Evolutionary conservation across 2,888 invertebrate species (phyloP), one percentile per base, ranked within the genome.

Genomic region (Thereva nobilitata): DNA sequence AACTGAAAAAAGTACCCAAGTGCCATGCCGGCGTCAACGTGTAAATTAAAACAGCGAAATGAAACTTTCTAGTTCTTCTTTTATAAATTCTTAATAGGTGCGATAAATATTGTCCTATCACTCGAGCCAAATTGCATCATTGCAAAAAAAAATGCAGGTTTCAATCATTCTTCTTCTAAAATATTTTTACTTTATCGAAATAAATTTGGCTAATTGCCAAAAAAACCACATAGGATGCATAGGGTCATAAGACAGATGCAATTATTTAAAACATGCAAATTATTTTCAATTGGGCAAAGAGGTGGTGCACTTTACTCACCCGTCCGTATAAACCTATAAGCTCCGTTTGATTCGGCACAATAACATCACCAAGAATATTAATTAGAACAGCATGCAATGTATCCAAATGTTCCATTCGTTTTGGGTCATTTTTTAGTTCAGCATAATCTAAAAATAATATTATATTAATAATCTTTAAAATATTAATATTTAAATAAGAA

Each of bases 311-410:
- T 41, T 41, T 42, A 82, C 86, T 83, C 83, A 93, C 93, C 80
- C 93, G 86, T 65, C 95, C 95, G 83, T 92, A 96, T 70, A 95
- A 87, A 63, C 90, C 91, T 83, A 93, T 85, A 5, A 95, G 82
- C 77, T 93, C 91, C 0, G 88, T 86, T 12, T 86, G 82, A 77
- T 91, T 90, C 5, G 95, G 94, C 61, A 95, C 79, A 37, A 86
- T 83, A 64, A 85, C 82, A 70, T 87, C 86, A 41, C 86, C 88
- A 64, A 94, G 83, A 79, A 89, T 90, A 72, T 90, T 88, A 66
- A 83, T 82, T 8, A 96, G 79, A 3, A 95, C 91, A 4, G 83
- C 86, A 73, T 86, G 86, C 4, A 95, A 78, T 0, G 90, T 85
- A 1, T 86, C 82, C 75, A 96, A 89, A 78, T 95, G 93, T 68